Evolutionary conservation across 2,888 invertebrate genomes (phyloP).

Genomic region (Dorcus parallelipipedus): DNA sequence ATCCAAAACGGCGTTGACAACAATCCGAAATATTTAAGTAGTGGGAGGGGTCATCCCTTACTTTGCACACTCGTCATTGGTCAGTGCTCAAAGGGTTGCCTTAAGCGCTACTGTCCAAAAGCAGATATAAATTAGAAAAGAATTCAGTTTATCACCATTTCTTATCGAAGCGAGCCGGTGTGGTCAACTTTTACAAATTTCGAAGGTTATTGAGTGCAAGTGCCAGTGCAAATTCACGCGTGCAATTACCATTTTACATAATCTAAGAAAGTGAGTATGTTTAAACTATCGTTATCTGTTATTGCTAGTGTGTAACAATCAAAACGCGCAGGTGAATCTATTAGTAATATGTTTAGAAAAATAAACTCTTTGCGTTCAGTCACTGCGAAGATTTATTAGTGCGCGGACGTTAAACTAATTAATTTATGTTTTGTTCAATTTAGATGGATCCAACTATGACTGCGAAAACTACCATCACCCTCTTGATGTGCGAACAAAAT

Average conservation of each 20-base stretch:
- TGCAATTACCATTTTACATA: too few relatives aligned
- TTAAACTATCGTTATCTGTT: neutral
- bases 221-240: too few relatives aligned
- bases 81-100: slow-evolving; percentile 26
- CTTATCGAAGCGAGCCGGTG: too few relatives aligned
- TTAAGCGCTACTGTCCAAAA: slow-evolving; percentile 18
- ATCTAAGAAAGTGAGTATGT: neutral
- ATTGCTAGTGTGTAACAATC: neutral
- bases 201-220: too few relatives aligned
- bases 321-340: slow-evolving; percentile 16
- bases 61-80: slow-evolving; percentile 25
- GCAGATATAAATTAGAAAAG: slow-evolving; percentile 21
- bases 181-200: too few relatives aligned
- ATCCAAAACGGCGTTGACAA: slow-evolving; percentile 8
- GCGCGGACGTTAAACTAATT: neutral
- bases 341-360: slow-evolving; percentile 10
- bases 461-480: slow-evolving; percentile 2
- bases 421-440: neutral
- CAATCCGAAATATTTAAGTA: neutral
- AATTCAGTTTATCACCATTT: too few relatives aligned
- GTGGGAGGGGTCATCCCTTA: slow-evolving; percentile 19
- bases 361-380: too few relatives aligned
- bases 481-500: slow-evolving; percentile 6
- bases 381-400: too few relatives aligned
- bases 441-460: slow-evolving; percentile 12